Evolutionary conservation across 2,888 invertebrate species (phyloP), one percentile per base, ranked within the genome.

Genomic region (Pollenia griseotomentosa): DNA sequence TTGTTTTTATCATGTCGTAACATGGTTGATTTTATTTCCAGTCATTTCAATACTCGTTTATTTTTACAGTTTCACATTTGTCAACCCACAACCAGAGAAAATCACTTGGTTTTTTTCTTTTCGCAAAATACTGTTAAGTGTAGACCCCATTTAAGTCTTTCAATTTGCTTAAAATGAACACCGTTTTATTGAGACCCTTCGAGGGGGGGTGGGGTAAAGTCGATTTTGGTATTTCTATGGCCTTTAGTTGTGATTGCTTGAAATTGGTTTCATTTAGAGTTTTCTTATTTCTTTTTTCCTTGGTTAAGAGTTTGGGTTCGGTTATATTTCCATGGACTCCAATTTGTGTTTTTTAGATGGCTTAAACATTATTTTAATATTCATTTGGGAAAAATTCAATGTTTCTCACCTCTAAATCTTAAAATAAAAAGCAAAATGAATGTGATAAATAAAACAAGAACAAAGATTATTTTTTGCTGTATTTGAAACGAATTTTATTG

Each of bases 381-480:
- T 90, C 92, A 91, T 91, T 91, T 91, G 92, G 92, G 92, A 90
- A 89, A 90, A 88, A 90, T 91, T 90, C 83, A 89, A 85, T 75
- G 82, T 44, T 85, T 86, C 83, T 79, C 81, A 66, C 73, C 78
- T 83, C n/a, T 78, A 40, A 61, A 78, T 63, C 71, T 55, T 51
- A 11, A 74, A 63, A 33, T 77, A 63, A 65, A 70, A 57, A 53
- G 44, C 10, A 4, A 61, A 79, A 80, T 68, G 55, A 65, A 63
- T 19, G 23, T 57, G 73, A 84, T 83, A 81, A 87, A 84, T 84
- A 78, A 84, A 68, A 59, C 23, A 70, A 80, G 33, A 33, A 53
- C 51, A 53, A 74, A 73, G 19, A 55, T 79, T 70, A 55, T 51
- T 74, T 61, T 79, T 42, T 46, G 48, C 66, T 57, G 19, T 59